Percentiles rank a stretch among this genome's conserved stretches.
These are phyloP conservation scores for Drosophila rhopaloa DNA, from an alignment of 1,140 invertebrate genomes.

Conservation along the genomic window DNA sequence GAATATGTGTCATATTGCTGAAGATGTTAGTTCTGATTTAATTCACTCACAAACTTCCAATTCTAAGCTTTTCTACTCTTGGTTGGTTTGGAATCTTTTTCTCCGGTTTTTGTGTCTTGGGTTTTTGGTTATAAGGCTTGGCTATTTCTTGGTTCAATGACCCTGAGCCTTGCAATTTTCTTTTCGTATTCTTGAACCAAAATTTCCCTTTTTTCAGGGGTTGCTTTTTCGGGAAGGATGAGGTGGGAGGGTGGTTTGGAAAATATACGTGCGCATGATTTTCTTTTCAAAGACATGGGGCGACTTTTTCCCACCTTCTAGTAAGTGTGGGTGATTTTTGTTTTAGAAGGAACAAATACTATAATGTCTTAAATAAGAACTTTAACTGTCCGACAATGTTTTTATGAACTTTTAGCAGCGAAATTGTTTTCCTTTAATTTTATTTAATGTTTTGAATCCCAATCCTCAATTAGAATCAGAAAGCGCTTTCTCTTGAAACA, in stretches of 20 bases:
- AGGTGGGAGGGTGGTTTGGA: constrained; percentile 50
- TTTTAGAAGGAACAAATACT: neutral
- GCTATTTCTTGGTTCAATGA: constrained; percentile 36
- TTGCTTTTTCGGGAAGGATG: constrained; percentile 17
- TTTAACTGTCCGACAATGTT: too few relatives aligned
- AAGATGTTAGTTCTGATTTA: too few relatives aligned
- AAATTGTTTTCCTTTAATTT: too few relatives aligned
- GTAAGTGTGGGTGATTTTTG: neutral
- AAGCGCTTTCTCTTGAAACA: too few relatives aligned
- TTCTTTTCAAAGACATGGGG: constrained; percentile 7
- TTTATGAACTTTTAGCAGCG: too few relatives aligned
- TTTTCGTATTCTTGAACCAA: constrained; percentile 65
- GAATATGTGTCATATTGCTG: too few relatives aligned
- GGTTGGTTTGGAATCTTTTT: constrained; percentile 42
- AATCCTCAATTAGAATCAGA: too few relatives aligned
- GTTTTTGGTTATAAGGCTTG: constrained; percentile 42
- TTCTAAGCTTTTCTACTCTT: constrained; percentile 10
- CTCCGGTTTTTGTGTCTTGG: constrained; percentile 11
- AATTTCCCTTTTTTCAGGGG: constrained; percentile 43
- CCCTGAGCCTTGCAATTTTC: constrained; percentile 53
- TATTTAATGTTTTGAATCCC: too few relatives aligned
- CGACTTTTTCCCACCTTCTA: neutral
- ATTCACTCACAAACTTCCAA: too few relatives aligned
- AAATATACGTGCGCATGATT: constrained; percentile 60
- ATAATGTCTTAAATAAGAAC: neutral